Base-by-base conservation (phyloP, 2,888 invertebrate species). In the Acleris literana region DNA sequence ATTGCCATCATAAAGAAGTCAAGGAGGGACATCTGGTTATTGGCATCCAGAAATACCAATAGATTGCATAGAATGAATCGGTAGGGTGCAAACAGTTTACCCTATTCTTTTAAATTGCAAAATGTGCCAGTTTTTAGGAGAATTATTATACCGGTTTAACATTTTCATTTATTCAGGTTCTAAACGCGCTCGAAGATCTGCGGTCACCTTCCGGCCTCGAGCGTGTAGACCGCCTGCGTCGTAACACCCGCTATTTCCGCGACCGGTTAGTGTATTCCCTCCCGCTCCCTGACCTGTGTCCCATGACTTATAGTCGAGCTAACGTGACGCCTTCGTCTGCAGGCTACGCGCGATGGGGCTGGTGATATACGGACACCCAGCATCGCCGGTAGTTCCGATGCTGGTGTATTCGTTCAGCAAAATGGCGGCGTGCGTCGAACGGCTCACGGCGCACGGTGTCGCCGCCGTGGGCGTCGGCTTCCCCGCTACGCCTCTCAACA, bases 391-490 rank as follows among this genome's bases (percentile, higher is more conserved):
- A 70, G 97, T 99, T 79, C 99, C 99, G 17, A 94, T 99, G 93
- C 92, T 99, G 81, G 96, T 98, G 72, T 99, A 98, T 93, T 94
- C 97, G 76, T 99, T 98, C 87, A 97, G 98, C 68, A 99, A 99
- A 94, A 97, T 99, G 88, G 96, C 96, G 95, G 96, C 95, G 72
- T 97, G 98, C 73, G 97, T 98, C 70, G 95, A 99, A 80, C 95
- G 95, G 67, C 94, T 99, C 74, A 95, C 97, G 62, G 94, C 94
- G 77, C 94, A 95, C 72, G 96, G 97, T 73, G 94, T 99, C 70
- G 99, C 99, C 63, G 95, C 96, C 17, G 99, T 99, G 9, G 99
- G 99, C 68, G 99, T 99, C 63, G 99, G 99, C 71, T 99, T 98
- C 90, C 99, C 99, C 64, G 99, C 99, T 66, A 99, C 99, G 59